Base-by-base conservation (phyloP, 2,888 invertebrate species). In the Alcis repandata region DNA sequence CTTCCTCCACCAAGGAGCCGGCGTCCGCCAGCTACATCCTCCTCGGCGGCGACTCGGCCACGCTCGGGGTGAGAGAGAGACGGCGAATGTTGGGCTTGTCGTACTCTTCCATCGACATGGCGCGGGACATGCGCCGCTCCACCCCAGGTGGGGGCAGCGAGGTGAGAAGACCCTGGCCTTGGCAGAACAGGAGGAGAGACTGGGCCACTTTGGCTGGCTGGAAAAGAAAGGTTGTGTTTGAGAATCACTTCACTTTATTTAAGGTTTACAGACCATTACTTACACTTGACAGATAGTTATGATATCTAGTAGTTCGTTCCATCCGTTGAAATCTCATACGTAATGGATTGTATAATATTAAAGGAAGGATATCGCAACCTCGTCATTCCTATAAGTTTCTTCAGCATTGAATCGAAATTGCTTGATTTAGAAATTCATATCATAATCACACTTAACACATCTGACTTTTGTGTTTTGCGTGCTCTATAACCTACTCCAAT, bases 151-250 rank as follows among this genome's bases (percentile, higher is more conserved):
- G 95, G 0, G 97, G 96, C 45, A 97, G 95, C 0, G 97, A 97
- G 46, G 97, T 97, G 80, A 97, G 94, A 70, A 96, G 90, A 1
- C 98, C 98, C 84, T 97, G 96, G 0, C 98, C 98, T 87, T 98
- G 98, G 91, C 97, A 96, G 94, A 98, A 97, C 62, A 98, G 95
- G 70, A 98, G 94, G 80, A 98, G 95, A 58, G 97, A 97, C 80
- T 98, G 97, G 32, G 97, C 96, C 65, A 98, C 95, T 86, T 97
- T 97, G 32, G 97, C 97, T 10, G 98, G 97, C 98, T 98, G 94
- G 0, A 85, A 84, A 36, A 43, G 2, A 69, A 70, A 57, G 7
- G 17, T 17, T 15, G 8, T 48, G 22, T 22, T 48, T 27, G 22
- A 48, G n/a, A 15, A 45, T n/a, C 0, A 7, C 4, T n/a, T 38